Conservation (phyloP, 2,888 invertebrate species). For the Aphrophora alni region DNA sequence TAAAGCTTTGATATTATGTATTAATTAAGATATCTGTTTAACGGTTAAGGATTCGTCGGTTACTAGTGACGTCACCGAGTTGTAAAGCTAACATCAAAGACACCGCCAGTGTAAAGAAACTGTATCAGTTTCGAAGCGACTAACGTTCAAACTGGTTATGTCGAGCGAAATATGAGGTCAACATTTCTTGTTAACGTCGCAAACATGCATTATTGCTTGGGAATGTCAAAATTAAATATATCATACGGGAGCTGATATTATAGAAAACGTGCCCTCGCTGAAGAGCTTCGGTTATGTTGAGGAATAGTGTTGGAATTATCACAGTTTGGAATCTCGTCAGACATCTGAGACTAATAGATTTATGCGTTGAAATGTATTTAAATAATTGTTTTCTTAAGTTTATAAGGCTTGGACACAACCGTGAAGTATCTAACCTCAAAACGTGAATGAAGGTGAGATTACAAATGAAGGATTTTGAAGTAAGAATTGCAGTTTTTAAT, state of each 20-base stretch:
- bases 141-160: background rate
- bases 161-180: conserved; percentile 1
- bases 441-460: no score
- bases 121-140: background rate
- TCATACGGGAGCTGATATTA: background rate
- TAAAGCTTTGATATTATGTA: background rate
- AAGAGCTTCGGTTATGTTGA: background rate
- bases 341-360: background rate
- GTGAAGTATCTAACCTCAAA: no score
- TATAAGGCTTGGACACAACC: no score
- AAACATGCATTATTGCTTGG: background rate
- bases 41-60: background rate
- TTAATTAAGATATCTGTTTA: background rate
- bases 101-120: no score
- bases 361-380: background rate
- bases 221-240: conserved; percentile 9
- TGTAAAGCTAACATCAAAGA: no score
- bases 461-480: no score
- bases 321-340: background rate
- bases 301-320: background rate
- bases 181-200: background rate
- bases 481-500: no score
- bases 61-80: background rate
- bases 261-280: background rate
- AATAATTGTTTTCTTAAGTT: background rate